phyloP scores from a whole-genome alignment of 2,113 vertebrate species.

The Coptodon rendalli region DNA sequence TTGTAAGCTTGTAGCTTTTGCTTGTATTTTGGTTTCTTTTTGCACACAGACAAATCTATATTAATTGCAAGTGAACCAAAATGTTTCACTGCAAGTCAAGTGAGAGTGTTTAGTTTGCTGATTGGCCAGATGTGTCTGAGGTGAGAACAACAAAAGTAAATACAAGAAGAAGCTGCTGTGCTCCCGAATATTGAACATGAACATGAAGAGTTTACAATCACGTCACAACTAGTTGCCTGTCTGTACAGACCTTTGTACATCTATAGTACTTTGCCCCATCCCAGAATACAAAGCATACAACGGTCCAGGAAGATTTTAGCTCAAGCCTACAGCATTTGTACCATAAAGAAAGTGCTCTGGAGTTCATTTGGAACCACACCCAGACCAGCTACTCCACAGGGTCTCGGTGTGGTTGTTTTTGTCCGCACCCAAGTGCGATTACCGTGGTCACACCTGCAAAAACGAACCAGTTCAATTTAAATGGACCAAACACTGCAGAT shows the following conservation, averaged over 20 bases:
- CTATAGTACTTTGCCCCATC: not conserved
- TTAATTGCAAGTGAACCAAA: not conserved
- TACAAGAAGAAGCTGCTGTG: not conserved
- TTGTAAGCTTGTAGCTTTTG: not conserved
- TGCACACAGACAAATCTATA: rapidly evolving
- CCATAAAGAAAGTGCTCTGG: not conserved
- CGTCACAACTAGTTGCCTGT: not conserved
- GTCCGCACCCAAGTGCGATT: not conserved
- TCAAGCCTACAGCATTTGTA: not conserved
- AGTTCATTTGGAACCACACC: not conserved
- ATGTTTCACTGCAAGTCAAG: not conserved
- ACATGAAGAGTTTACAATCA: not conserved
- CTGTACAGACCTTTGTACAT: not conserved
- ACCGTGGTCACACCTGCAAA: not conserved
- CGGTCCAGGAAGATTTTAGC: not conserved
- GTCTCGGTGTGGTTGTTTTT: not conserved
- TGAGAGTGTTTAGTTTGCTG: not conserved
- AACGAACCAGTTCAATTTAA: not conserved
- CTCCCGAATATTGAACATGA: not conserved
- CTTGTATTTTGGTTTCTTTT: not conserved
- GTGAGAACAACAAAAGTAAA: not conserved
- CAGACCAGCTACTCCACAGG: not conserved
- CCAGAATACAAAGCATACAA: not conserved
- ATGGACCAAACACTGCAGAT: not conserved
- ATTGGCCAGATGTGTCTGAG: not conserved